Conservation (phyloP, 2,113 vertebrate genomes). For the Xiphias gladius region DNA sequence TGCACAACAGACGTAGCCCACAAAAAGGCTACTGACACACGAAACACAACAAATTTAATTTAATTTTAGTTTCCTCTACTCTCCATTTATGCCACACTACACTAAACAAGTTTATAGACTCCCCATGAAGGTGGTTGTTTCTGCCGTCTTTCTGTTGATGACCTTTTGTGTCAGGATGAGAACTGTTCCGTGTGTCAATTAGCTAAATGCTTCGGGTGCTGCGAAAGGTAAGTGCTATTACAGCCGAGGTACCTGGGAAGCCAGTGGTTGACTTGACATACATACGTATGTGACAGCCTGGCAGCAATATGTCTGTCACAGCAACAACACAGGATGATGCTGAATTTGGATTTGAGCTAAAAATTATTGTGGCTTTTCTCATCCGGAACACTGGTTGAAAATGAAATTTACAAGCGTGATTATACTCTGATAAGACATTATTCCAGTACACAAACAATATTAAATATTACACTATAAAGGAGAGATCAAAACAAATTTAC, state of each 20-base stretch:
- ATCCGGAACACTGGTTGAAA: constrained; percentile 8
- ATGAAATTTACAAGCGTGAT: constrained; percentile 41
- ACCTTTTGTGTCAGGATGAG: constrained; percentile 32
- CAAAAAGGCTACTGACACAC: neutral
- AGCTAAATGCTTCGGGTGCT: constrained; percentile 27
- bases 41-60: neutral
- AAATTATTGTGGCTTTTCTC: neutral
- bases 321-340: neutral
- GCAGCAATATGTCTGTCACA: constrained; percentile 4
- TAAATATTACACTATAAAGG: constrained; percentile 25
- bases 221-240: constrained; percentile 24
- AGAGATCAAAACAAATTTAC: constrained; percentile 42
- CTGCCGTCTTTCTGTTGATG: neutral
- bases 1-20: neutral
- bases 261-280: neutral
- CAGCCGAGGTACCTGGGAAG: constrained; percentile 17
- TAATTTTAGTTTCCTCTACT: neutral
- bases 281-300: constrained; percentile 17
- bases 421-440: neutral
- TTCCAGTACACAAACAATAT: neutral
- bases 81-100: neutral
- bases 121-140: constrained; percentile 2
- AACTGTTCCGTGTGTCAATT: constrained; percentile 31
- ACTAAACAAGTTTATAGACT: neutral
- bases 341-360: constrained; percentile 20